Base-by-base conservation (phyloP, 2,113 vertebrate species). In the Acinonyx jubatus region DNA sequence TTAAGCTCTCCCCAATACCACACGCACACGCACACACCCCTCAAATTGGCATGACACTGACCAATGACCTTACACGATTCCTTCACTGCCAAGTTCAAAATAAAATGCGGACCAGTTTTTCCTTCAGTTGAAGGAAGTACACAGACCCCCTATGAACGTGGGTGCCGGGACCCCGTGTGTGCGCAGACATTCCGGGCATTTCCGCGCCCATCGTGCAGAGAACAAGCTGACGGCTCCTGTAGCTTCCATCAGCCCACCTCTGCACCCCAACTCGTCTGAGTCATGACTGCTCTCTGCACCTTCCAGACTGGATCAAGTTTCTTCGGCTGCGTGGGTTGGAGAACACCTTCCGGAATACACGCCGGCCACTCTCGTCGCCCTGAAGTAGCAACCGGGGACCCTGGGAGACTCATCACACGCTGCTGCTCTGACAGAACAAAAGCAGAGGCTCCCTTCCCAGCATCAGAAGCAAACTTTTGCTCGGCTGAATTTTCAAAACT, bases 401-500 rank as follows among this genome's bases (percentile, higher is more conserved):
- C 8, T 2, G 1, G 7, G 1, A 3, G 1, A 29, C 38, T 16
- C 2, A 0, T 11, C 16, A 0, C 1, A 27, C 1, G 27, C 5
- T 19, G 9, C 27, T 5, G 13, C 18, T 57, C 66, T 48, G 33
- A 31, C 4, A 13, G 23, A 71, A 69, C 38, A 23, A 66, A 19
- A 69, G 83, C 29, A 2, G 15, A 66, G 36, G 52, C 14, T 48
- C 74, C 63, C 38, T 79, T 66, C 48, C 36, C 2, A 25, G 45
- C 19, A 1, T 27, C 68, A 7, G 84, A n/a, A 27, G 68, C 21
- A 69, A 87, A n/a, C 25, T 14, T 36, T 38, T 1, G 7, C 2
- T 14, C 41, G 41, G 84, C 15, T 31, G 15, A 61, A 14, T 38
- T 65, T 33, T 7, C 33, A 55, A 68, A 86, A 68, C 3, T 4